Percentiles rank a stretch among this genome's conserved stretches.
Evolutionary conservation across 2,888 invertebrate species (phyloP).

Genomic region (Tachina fera): DNA sequence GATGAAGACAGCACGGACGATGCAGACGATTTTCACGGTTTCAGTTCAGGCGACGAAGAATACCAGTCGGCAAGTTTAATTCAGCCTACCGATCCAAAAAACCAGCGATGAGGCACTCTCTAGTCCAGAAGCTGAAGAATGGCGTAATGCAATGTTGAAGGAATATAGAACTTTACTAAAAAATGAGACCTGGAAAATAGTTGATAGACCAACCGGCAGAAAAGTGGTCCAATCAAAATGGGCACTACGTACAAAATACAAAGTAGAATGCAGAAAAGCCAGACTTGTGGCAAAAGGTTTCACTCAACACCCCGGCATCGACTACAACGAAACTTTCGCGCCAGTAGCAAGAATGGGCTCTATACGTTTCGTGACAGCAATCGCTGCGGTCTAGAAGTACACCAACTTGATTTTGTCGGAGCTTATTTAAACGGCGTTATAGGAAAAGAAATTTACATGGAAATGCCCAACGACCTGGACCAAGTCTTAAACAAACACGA

Average conservation of each 20-base stretch:
- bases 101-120: no score
- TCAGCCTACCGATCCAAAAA: no score
- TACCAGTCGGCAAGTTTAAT: no score
- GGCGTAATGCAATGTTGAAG: no score
- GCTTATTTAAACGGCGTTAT: constrained; percentile 72
- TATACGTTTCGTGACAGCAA: constrained; percentile 70
- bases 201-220: constrained; percentile 67
- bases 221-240: constrained; percentile 75
- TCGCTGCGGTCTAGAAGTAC: constrained; percentile 70
- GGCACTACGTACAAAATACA: constrained; percentile 74
- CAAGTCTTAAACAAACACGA: constrained; percentile 50
- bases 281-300: no score
- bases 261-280: constrained; percentile 74
- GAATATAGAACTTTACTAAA: no score
- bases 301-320: constrained; percentile 74
- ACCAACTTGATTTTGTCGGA: constrained; percentile 72
- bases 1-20: no score
- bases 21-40: no score
- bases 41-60: no score
- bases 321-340: constrained; percentile 76
- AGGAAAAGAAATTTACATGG: no score
- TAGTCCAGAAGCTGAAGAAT: no score
- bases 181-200: constrained; percentile 68
- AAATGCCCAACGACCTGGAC: constrained; percentile 60
- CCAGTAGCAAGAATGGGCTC: constrained; percentile 72